Evolutionary conservation across 2,797 vertebrate genomes (phyloP), one percentile per base, ranked within the genome.

Genomic region (Stomatorhinus walkeri): DNA sequence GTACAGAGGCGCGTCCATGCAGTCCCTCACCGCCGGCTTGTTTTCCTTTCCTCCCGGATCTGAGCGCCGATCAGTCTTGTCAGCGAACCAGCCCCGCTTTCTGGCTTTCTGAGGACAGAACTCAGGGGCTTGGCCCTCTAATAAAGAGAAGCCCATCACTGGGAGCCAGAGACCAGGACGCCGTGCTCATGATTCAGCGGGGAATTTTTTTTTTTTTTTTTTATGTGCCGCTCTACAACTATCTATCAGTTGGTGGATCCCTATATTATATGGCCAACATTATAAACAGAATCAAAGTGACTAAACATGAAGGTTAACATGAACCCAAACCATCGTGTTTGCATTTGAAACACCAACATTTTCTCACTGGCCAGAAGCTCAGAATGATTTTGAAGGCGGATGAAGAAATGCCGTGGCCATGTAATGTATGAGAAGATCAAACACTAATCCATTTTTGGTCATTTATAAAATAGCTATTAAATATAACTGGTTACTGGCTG

Each of bases 11-110:
- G 22, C n/a, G 4, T 85, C 83, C 22, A 12, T 52, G 32, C 85
- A 19, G 32, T 87, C 51, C 85, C 52, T 19, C 32, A 32, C n/a
- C 52, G 6, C 19, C 48, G 0, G 32, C 22, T 52, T 85, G 52
- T 87, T 72, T 56, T 83, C 32, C 76, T 64, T 51, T 89, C 76
- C 89, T 52, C 87, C 76, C 68, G 87, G 87, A 68, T 32, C 59
- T 54, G 51, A 87, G 72, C 22, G 24, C 86, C 1, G n/a, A 28
- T n/a, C 46, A 46, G 72, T 83, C 89, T 14, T 8, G 56, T 32
- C 24, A 22, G 43, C 10, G 46, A 9, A 1, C 64, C 22, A 10
- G 46, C 83, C 83, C 48, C 14, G n/a, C 14, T 36, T 24, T 61
- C 28, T 5, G 6, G 52, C 48, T 52, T 52, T 56, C 51, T 59